Conservation (phyloP, 1,140 invertebrate genomes). For the Pentalonia nigronervosa region DNA sequence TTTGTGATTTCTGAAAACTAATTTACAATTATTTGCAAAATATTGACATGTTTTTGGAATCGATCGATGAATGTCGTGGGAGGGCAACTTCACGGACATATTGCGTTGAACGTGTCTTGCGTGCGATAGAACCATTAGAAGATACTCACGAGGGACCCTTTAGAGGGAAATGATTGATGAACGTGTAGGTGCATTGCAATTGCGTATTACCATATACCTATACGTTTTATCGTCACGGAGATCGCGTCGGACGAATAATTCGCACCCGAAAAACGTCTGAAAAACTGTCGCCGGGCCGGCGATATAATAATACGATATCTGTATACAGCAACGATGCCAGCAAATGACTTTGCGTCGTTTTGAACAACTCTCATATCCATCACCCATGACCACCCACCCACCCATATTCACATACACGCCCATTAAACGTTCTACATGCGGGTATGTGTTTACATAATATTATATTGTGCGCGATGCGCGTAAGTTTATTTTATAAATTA, state of each 20-base stretch:
- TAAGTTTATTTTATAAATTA: not conserved
- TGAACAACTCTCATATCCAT: not conserved
- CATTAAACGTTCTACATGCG: not conserved
- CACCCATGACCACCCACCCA: not conserved
- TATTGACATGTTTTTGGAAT: too few relatives aligned
- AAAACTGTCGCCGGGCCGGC: not conserved
- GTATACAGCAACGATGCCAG: not conserved
- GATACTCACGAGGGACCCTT: not conserved
- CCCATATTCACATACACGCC: too few relatives aligned
- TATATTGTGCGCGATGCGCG: too few relatives aligned
- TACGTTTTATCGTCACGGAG: not conserved
- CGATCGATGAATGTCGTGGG: too few relatives aligned
- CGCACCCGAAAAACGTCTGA: not conserved
- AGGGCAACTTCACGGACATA: too few relatives aligned
- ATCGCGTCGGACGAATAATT: not conserved
- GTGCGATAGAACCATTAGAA: not conserved
- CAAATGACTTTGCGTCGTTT: not conserved
- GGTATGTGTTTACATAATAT: not conserved
- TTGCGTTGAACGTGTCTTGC: too few relatives aligned
- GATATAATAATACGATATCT: not conserved
- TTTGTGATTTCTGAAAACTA: too few relatives aligned
- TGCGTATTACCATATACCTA: not conserved
- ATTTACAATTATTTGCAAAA: too few relatives aligned
- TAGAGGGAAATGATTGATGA: not conserved
- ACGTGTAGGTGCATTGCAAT: not conserved